phyloP scores from a whole-genome alignment of 2,888 invertebrate genomes.

The Parnassius smintheus region DNA sequence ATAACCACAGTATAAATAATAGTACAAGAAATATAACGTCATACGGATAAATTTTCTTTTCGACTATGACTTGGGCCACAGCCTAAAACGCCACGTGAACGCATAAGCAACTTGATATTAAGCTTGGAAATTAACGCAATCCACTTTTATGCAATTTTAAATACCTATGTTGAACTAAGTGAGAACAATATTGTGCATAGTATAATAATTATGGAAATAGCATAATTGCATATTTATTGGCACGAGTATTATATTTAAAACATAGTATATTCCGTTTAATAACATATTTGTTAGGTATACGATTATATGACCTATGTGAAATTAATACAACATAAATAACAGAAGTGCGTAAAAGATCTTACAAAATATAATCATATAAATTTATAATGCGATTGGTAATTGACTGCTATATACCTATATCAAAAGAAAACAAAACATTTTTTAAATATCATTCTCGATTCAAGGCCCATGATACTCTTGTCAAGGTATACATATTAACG shows the following conservation, averaged over 20 bases:
- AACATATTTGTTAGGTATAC: too few relatives aligned
- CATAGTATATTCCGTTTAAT: too few relatives aligned
- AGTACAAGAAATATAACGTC: too few relatives aligned
- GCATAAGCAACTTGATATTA: slow-evolving; percentile 23
- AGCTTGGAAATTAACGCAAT: slow-evolving; percentile 30
- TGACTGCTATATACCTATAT: too few relatives aligned
- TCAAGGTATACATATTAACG: slow-evolving; percentile 13
- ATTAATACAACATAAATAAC: not conserved
- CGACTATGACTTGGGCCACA: slow-evolving; percentile 40
- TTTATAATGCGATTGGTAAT: too few relatives aligned
- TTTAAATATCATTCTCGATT: slow-evolving; percentile 1
- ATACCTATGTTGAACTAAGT: slow-evolving; percentile 4
- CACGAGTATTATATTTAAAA: too few relatives aligned
- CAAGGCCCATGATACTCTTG: slow-evolving; percentile 13
- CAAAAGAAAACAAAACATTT: not conserved
- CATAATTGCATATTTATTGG: not conserved
- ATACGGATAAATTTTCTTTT: slow-evolving; percentile 15
- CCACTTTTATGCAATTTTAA: slow-evolving; percentile 31
- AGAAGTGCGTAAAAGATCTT: not conserved
- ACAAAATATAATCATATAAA: too few relatives aligned
- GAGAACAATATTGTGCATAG: not conserved
- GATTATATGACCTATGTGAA: not conserved
- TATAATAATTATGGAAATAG: not conserved
- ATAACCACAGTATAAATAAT: too few relatives aligned
- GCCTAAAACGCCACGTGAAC: slow-evolving; percentile 38